Evolutionary conservation across 2,113 vertebrate species (phyloP), one percentile per base, ranked within the genome.

Genomic region (Ictalurus punctatus): DNA sequence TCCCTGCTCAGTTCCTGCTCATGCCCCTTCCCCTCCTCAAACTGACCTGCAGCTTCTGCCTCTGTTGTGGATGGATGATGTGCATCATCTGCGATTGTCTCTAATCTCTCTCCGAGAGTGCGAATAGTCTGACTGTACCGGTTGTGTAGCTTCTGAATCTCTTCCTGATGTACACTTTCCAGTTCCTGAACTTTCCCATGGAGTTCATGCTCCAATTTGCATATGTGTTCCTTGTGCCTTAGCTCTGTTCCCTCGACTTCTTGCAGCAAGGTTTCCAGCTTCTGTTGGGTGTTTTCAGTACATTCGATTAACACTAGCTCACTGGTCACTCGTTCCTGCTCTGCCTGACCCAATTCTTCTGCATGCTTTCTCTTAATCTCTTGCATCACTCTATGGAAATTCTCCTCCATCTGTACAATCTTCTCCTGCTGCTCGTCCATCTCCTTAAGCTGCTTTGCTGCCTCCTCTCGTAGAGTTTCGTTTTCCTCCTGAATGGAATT

Each of bases 161-260:
- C 97, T 86, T 97, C 95, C 48, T 94, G 79, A 0, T 98, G 97
- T 87, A 96, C 90, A 0, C 92, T 92, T 91, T 97, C 96, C n/a
- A 99, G 95, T 87, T 98, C 96, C 83, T 94, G 94, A 86, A 98
- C 93, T 92, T 96, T 96, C 69, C 93, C 93, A 82, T 97, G 96
- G 93, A 98, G 98, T 69, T 95, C 96, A 54, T 97, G 96, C 92
- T 99, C 97, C 40, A 99, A 94, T 5, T 93, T 96, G 58, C 94
- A 96, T 86, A 98, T 94, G 25, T 97, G 96, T 89, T 95, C 94
- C 80, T 96, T 89, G 1, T 98, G 97, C 44, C 92, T 94, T 58
- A 89, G 93, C 91, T 98, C 97, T 91, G 96, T 92, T 88, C 94
- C 94, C 90, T 96, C 96, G 91, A 96, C 95, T 89, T 98, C 97